Base-by-base conservation (phyloP, 2,888 invertebrate genomes). In the Metalampra italica region DNA sequence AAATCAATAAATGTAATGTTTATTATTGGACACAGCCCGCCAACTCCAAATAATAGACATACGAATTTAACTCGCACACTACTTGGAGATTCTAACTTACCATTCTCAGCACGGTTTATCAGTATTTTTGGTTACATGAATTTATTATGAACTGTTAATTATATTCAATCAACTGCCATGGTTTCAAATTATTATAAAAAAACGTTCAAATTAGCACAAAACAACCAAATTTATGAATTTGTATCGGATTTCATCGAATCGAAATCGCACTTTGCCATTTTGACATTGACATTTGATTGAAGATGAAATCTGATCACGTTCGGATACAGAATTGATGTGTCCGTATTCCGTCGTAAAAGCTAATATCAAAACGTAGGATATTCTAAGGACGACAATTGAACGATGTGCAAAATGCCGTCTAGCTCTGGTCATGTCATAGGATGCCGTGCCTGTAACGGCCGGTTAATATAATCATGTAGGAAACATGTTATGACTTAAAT, bases 1-100 rank as follows among this genome's bases (percentile, higher is more conserved):
- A 69, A 68, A 50, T 54, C 50, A 52, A 49, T 40, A 50, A 51
- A 48, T 12, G 32, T 53, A 51, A 52, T 50, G 52, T 38, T 53
- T n/a, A 36, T 36, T 2, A 32, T 32, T 8, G 32, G 51, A 50
- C 47, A 50, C 47, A 52, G 52, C 54, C 51, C 50, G 54, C 53
- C 44, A 59, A 54, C 41, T 51, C 43, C 40, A 52, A 44, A 47
- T 44, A 39, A 40, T n/a, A n/a, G n/a, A n/a, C n/a, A n/a, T n/a
- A n/a, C n/a, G n/a, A n/a, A n/a, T n/a, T n/a, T n/a, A n/a, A n/a
- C n/a, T n/a, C n/a, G n/a, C n/a, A n/a, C n/a, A n/a, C n/a, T n/a
- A 44, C 29, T 29, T 39, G 14, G 29, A 45, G 9, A 32, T 32
- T 8, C 14, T 38, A 15, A 46, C 51, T 51, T n/a, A 55, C 55